These are phyloP conservation scores for Alauda arvensis DNA, from an alignment of 2,797 vertebrate species.

Conservation along the genomic window DNA sequence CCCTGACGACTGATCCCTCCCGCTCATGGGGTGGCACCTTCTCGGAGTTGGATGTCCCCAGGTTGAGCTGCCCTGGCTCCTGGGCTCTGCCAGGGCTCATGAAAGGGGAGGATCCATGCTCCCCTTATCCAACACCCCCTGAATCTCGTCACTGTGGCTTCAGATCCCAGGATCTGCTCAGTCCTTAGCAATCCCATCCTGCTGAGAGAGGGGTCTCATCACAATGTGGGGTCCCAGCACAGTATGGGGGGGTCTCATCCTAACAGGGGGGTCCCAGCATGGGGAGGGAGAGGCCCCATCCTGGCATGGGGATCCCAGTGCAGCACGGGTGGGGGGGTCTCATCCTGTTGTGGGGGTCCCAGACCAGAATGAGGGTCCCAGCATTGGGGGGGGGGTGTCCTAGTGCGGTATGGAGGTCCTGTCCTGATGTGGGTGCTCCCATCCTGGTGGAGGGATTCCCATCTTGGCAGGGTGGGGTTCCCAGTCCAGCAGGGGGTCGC, in stretches of 20 bases:
- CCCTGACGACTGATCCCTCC: too few relatives aligned
- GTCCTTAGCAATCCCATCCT: not conserved
- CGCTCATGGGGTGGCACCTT: accelerated
- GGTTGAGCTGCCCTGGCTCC: not conserved
- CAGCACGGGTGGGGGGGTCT: not conserved
- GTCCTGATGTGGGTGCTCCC: not conserved
- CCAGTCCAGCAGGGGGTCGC: not conserved
- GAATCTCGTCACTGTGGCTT: not conserved
- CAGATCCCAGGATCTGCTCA: not conserved
- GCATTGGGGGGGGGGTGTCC: accelerated
- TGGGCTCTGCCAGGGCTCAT: not conserved
- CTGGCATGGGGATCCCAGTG: not conserved
- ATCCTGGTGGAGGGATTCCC: not conserved
- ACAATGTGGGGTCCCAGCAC: not conserved
- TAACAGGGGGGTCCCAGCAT: not conserved
- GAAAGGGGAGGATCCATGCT: not conserved
- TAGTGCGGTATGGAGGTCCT: not conserved
- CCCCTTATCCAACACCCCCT: not conserved
- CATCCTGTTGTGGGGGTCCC: not conserved
- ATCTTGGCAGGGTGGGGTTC: not conserved
- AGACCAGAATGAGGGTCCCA: not conserved
- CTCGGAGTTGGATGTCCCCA: accelerated
- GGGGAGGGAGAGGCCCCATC: too few relatives aligned
- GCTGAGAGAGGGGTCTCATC: not conserved
- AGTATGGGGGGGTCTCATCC: not conserved